These are phyloP conservation scores for Trididemnum clinides DNA, from an alignment of 23 tunicate species.

Conservation along the genomic window DNA sequence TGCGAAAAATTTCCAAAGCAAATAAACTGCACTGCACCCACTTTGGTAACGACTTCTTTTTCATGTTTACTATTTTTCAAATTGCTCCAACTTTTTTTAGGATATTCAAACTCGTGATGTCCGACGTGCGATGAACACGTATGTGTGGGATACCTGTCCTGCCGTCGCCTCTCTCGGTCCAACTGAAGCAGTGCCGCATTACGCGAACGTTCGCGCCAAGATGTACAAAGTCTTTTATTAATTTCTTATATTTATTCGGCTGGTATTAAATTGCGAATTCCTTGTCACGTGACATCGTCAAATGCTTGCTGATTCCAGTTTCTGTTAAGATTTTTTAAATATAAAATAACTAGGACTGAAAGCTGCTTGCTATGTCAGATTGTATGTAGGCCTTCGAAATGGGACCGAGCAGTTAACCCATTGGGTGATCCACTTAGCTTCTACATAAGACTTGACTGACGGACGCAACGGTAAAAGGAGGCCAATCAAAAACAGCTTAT, in stretches of 20 bases:
- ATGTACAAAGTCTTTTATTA: constrained; percentile 86
- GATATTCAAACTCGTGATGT: constrained; percentile 43
- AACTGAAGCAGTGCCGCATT: constrained; percentile 78
- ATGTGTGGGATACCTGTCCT: constrained; percentile 85
- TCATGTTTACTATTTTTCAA: no score
- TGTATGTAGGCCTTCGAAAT: no score
- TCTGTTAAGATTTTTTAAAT: not conserved
- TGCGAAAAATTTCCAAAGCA: no score
- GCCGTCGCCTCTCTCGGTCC: constrained; percentile 92
- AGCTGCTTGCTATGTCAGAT: no score
- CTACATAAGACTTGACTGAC: no score
- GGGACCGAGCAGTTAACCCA: no score
- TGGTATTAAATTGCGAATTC: not conserved
- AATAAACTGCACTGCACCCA: no score
- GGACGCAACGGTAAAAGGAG: no score
- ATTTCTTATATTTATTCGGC: no score
- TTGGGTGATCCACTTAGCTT: no score
- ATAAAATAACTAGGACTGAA: not conserved
- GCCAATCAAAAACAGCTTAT: no score
- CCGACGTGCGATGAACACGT: constrained; percentile 55
- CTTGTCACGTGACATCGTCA: not conserved
- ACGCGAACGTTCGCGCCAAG: constrained; percentile 70
- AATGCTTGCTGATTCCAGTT: not conserved
- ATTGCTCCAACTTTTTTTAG: constrained; percentile 33
- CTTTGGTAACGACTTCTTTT: no score